These are phyloP conservation scores for Gyps fulvus DNA, from an alignment of 2,113 vertebrate species.

Conservation along the genomic window DNA sequence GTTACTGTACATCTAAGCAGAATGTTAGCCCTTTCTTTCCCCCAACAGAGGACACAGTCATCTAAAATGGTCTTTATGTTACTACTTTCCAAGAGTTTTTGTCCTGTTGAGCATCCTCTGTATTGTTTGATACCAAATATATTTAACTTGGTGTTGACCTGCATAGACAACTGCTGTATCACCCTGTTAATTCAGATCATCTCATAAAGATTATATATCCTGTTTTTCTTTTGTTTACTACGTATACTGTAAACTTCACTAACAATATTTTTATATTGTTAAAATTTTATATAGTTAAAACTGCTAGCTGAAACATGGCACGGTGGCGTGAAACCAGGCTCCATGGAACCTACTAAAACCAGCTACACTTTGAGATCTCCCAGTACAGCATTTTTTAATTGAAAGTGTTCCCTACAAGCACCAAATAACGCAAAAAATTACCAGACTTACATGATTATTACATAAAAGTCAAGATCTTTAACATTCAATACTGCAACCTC, in stretches of 20 bases:
- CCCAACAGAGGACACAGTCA: background rate
- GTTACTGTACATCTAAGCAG: background rate
- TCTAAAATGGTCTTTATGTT: background rate
- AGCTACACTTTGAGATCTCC: background rate
- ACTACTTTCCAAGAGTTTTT: background rate
- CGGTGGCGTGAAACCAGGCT: accelerated
- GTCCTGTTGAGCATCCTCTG: background rate
- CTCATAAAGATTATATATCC: accelerated
- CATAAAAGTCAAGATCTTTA: background rate
- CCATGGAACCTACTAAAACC: background rate
- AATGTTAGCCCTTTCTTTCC: background rate
- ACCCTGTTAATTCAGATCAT: background rate
- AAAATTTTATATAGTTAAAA: background rate
- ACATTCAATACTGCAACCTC: background rate
- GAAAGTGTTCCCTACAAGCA: background rate
- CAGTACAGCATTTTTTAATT: accelerated
- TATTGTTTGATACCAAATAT: background rate
- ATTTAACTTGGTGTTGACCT: background rate
- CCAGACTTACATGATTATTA: background rate
- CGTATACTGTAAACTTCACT: background rate
- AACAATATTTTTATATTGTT: background rate
- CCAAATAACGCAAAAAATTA: background rate
- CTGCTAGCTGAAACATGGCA: background rate
- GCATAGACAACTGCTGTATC: background rate
- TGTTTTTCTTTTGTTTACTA: background rate